Evolutionary conservation across 2,797 vertebrate genomes (phyloP).

Genomic region (Pseudopleuronectes americanus): DNA sequence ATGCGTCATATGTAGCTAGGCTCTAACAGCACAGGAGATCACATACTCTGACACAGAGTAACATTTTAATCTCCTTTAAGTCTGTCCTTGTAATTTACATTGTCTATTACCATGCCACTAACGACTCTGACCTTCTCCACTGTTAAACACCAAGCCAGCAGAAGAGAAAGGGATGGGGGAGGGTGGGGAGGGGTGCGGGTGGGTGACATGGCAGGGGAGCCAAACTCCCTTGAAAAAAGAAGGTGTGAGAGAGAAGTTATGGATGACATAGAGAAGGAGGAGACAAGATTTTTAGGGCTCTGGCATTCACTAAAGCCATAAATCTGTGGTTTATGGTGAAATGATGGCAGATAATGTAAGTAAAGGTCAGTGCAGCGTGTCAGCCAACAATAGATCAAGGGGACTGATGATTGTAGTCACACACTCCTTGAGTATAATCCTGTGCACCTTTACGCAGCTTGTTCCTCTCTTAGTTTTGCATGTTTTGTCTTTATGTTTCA

Average conservation of each 20-base stretch:
- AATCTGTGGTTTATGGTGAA: constrained; percentile 80
- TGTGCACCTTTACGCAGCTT: constrained; percentile 24
- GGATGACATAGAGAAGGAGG: constrained; percentile 55
- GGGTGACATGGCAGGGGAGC: constrained; percentile 3
- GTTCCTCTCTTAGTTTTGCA: constrained; percentile 14
- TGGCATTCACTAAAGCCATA: constrained; percentile 79
- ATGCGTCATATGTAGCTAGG: constrained; percentile 10
- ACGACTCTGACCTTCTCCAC: constrained; percentile 78
- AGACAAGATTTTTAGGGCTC: constrained; percentile 70
- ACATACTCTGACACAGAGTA: constrained; percentile 43
- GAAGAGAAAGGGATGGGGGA: constrained; percentile 7
- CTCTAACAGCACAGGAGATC: constrained; percentile 33
- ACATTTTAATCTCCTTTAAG: constrained; percentile 58
- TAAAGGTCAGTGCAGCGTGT: constrained; percentile 77
- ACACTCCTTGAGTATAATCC: constrained; percentile 36
- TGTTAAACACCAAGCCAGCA: constrained; percentile 60
- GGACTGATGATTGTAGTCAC: constrained; percentile 66
- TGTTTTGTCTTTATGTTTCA: constrained; percentile 5
- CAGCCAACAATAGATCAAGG: constrained; percentile 74
- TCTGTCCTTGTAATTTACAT: constrained; percentile 69
- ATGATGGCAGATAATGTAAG: constrained; percentile 79
- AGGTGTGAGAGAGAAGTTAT: constrained; percentile 51
- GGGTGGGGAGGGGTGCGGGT: neutral
- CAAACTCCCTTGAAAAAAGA: constrained; percentile 27
- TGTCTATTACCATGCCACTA: constrained; percentile 69